Evolutionary conservation across 2,113 vertebrate genomes (phyloP).

Genomic region (Blennius ocellaris): DNA sequence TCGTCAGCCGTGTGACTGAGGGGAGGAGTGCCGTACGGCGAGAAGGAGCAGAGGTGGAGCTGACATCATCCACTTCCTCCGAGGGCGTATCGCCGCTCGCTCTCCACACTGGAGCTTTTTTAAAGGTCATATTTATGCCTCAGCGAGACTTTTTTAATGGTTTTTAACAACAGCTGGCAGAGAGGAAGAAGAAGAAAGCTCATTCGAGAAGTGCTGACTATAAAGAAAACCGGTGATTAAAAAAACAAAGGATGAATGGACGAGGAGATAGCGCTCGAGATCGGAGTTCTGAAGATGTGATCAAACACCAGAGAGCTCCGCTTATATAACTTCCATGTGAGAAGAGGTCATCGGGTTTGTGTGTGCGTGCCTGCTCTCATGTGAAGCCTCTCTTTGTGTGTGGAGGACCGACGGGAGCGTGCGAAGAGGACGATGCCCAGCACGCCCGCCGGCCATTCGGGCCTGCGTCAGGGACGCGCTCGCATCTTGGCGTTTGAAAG

Average conservation of each 20-base stretch:
- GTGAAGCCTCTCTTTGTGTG: slow-evolving; percentile 13
- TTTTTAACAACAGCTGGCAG: slow-evolving; percentile 23
- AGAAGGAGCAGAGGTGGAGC: slow-evolving; percentile 59
- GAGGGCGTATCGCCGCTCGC: slow-evolving; percentile 31
- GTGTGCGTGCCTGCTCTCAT: slow-evolving; percentile 32
- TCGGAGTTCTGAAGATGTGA: slow-evolving; percentile 10
- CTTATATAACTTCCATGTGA: slow-evolving; percentile 47
- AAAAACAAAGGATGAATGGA: background rate
- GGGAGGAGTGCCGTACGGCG: slow-evolving; percentile 52
- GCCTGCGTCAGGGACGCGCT: background rate
- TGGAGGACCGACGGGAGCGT: slow-evolving; percentile 14
- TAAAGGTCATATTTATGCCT: slow-evolving; percentile 9
- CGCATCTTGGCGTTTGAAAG: slow-evolving; percentile 10
- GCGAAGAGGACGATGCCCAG: slow-evolving; percentile 19
- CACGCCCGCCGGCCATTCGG: slow-evolving; percentile 13
- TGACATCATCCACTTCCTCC: slow-evolving; percentile 73
- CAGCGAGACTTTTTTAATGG: slow-evolving; percentile 12
- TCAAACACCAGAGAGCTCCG: slow-evolving; percentile 11
- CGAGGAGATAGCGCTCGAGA: slow-evolving; percentile 1
- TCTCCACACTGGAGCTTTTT: slow-evolving; percentile 3
- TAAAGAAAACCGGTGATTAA: background rate
- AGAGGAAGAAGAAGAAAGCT: background rate
- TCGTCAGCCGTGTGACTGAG: slow-evolving; percentile 51
- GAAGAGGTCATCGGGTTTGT: slow-evolving; percentile 44
- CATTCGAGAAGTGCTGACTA: slow-evolving; percentile 10